Percentiles rank a stretch among this genome's conserved stretches.
Evolutionary conservation across 2,888 invertebrate genomes (phyloP).

Genomic region (Linnaemya tessellans): DNA sequence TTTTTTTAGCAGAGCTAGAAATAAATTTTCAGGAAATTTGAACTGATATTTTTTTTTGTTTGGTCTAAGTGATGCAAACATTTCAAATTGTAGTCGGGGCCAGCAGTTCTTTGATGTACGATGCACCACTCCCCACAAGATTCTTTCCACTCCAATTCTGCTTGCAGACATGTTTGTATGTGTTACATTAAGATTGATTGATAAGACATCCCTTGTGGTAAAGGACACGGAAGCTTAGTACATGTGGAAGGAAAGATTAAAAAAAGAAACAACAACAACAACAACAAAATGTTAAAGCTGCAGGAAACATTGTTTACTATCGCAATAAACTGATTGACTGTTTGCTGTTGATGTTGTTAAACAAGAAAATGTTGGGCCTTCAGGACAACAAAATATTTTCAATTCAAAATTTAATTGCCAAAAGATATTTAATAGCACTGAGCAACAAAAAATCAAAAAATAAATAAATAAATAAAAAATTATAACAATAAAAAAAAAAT

Average conservation of each 20-base stretch:
- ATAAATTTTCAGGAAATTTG: neutral
- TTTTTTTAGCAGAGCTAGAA: too few species aligned
- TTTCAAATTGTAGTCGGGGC: too few species aligned
- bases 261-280: neutral
- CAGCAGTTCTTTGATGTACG: too few species aligned
- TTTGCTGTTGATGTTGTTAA: constrained; percentile 17
- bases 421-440: constrained; percentile 3
- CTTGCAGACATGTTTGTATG: neutral
- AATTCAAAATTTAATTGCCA: neutral
- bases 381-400: neutral
- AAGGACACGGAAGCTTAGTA: constrained; percentile 8
- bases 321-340: constrained; percentile 40
- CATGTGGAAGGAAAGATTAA: constrained; percentile 17
- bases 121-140: too few species aligned
- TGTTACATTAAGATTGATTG: constrained; percentile 34
- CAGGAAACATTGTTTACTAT: constrained; percentile 31
- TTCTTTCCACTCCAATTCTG: neutral
- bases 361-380: constrained; percentile 1
- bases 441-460: neutral
- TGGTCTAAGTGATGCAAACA: too few species aligned
- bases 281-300: constrained; percentile 2
- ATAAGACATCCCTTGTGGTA: constrained; percentile 28
- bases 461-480: neutral
- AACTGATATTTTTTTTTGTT: too few species aligned
- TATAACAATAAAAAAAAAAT: too few species aligned